Percentiles rank a stretch among this genome's conserved stretches.
These are phyloP conservation scores for Noctua fimbriata DNA, from an alignment of 2,888 invertebrate genomes.

Conservation along the genomic window DNA sequence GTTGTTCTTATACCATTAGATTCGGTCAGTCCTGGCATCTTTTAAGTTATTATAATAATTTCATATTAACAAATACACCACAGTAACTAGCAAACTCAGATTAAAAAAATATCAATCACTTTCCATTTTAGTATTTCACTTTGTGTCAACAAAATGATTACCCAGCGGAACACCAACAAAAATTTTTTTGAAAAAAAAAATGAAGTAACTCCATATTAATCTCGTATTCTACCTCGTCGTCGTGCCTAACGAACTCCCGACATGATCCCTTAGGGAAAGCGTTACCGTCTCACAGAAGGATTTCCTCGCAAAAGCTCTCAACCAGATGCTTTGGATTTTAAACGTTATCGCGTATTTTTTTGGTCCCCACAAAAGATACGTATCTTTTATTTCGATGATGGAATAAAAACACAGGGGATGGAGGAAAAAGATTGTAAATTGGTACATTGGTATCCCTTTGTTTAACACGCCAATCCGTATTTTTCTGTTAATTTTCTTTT, in stretches of 20 bases:
- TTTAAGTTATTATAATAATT: not conserved
- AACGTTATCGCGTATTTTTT: slow-evolving; percentile 55
- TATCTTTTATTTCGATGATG: slow-evolving; percentile 45
- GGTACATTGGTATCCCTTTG: not conserved
- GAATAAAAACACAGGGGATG: slow-evolving; percentile 18
- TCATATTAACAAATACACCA: not conserved
- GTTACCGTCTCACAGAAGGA: slow-evolving; percentile 48
- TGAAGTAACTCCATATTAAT: slow-evolving; percentile 46
- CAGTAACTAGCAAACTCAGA: not conserved
- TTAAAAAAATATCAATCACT: slow-evolving; percentile 4
- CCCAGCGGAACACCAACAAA: slow-evolving; percentile 15
- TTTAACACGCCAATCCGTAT: not conserved
- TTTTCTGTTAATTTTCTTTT: not conserved
- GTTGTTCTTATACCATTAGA: not conserved
- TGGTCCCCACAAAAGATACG: slow-evolving; percentile 30
- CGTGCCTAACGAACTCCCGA: slow-evolving; percentile 58
- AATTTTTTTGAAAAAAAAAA: slow-evolving; percentile 5
- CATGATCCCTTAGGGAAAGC: slow-evolving; percentile 50
- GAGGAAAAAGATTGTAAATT: slow-evolving; percentile 6
- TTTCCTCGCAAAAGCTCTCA: slow-evolving; percentile 54
- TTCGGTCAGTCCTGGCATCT: not conserved
- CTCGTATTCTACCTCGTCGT: slow-evolving; percentile 45
- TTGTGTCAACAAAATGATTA: slow-evolving; percentile 29
- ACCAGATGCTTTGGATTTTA: slow-evolving; percentile 60
- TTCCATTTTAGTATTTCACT: slow-evolving; percentile 27